Base-by-base conservation (phyloP, 1,140 invertebrate genomes). In the Ceratosolen solmsi region DNA sequence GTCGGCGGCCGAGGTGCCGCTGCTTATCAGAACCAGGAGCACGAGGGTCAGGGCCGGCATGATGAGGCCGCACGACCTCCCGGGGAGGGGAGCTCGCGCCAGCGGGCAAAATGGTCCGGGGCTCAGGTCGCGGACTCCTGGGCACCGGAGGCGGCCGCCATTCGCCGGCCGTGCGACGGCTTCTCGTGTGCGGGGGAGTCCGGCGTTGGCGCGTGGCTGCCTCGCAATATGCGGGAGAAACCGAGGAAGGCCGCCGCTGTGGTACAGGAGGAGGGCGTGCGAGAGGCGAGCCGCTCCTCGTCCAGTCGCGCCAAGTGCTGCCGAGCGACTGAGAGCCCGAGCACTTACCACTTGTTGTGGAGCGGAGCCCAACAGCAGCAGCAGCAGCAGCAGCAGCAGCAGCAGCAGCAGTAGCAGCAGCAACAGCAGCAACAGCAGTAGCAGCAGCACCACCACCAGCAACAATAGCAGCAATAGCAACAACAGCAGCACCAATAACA, bases 231-330 rank as follows among this genome's bases (percentile, higher is more conserved):
- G 30, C 60, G 30, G 30, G 30, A n/a, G 20, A 20, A 33, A 5
- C 60, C 63, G 33, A 38, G 17, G 33, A 33, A 68, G 33, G 33
- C 15, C 15, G 33, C 1, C 33, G 33, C 20, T 20, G 54, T 49
- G 46, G 11, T 27, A 17, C 8, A 65, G 76, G n/a, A 63, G 76
- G 11, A 22, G 20, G 51, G 20, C 20, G 51, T 54, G 51, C 51
- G 51, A 8, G 51, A 54, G 20, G 9, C 51, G 51, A 54, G 51
- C 2, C 11, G 51, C 51, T 54, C 20, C 51, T 54, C 81, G 85
- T 85, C 83, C 84, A 86, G 81, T 85, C 87, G 87, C 86, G 85
- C 85, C 88, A 86, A 90, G 84, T 85, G 87, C 88, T 84, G 87
- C 83, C 78, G 84, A 89, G 85, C 88, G 87, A 90, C 89, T 89